Evolutionary conservation across 2,113 vertebrate genomes (phyloP).

Genomic region (Alosa alosa): DNA sequence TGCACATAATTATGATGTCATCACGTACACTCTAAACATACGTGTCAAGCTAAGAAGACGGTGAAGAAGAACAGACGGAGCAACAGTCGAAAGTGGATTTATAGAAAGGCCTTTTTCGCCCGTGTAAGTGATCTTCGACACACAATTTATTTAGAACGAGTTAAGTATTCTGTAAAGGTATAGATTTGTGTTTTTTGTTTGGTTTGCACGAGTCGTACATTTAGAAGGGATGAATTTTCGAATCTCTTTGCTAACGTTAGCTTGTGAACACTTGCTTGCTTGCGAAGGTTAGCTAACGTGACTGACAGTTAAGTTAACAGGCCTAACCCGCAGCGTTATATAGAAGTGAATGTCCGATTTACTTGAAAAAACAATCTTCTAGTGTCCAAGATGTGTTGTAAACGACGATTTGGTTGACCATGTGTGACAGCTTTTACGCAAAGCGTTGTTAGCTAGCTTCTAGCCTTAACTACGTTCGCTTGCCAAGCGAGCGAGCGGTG

Average conservation of each 20-base stretch:
- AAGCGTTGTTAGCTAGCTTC: not conserved
- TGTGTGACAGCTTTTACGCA: not conserved
- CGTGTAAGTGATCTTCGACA: not conserved
- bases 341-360: not conserved
- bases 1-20: not conserved
- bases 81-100: slow-evolving; percentile 11
- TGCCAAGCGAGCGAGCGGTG: not conserved
- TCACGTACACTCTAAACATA: slow-evolving; percentile 1
- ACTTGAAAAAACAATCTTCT: not conserved
- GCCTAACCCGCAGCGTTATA: not conserved
- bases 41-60: slow-evolving; percentile 4
- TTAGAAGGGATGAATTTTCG: not conserved
- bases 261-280: not conserved
- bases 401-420: not conserved
- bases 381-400: not conserved
- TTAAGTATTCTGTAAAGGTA: not conserved
- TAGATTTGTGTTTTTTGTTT: not conserved
- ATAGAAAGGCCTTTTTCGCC: not conserved
- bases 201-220: not conserved
- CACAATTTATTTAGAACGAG: not conserved
- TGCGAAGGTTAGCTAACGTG: not conserved
- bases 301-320: not conserved
- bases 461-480: not conserved
- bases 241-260: not conserved
- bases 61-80: not conserved